Conservation (phyloP, 2,888 invertebrate genomes). For the Blastobasis adustella region DNA sequence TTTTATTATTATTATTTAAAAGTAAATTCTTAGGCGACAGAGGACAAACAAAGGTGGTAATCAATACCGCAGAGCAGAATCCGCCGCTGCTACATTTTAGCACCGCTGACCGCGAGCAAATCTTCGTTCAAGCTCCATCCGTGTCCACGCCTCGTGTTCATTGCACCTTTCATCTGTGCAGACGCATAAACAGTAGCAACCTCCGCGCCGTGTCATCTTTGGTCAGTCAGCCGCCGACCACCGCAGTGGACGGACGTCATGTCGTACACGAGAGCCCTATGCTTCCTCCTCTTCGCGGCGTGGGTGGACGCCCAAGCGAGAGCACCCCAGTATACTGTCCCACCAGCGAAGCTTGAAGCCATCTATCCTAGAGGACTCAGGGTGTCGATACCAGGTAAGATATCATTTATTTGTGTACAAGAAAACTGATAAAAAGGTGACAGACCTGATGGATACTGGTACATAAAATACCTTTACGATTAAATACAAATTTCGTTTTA, state of each 20-base stretch:
- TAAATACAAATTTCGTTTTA: too few relatives aligned
- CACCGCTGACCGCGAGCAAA: too few relatives aligned
- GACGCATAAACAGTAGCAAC: constrained; percentile 25
- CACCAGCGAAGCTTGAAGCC: constrained; percentile 28
- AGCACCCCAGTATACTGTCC: constrained; percentile 49
- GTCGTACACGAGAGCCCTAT: constrained; percentile 11
- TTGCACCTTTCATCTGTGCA: constrained; percentile 16
- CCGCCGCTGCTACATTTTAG: too few relatives aligned
- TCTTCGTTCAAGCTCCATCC: too few relatives aligned
- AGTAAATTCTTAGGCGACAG: too few relatives aligned
- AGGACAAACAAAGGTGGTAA: too few relatives aligned
- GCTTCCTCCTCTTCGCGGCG: constrained; percentile 23
- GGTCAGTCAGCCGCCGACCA: constrained; percentile 28
- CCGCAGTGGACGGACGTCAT: constrained; percentile 31
- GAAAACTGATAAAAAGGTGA: too few relatives aligned
- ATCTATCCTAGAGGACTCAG: constrained; percentile 2
- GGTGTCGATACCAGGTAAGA: constrained; percentile 21
- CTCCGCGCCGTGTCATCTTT: not conserved
- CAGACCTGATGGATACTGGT: too few relatives aligned
- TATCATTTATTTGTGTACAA: too few relatives aligned
- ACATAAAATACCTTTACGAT: too few relatives aligned
- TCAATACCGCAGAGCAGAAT: too few relatives aligned
- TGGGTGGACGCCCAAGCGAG: constrained; percentile 21
- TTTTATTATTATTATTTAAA: too few relatives aligned
- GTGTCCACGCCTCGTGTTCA: not conserved